Evolutionary conservation across 1,140 invertebrate genomes (phyloP).

Genomic region (Drosophila watanabei): DNA sequence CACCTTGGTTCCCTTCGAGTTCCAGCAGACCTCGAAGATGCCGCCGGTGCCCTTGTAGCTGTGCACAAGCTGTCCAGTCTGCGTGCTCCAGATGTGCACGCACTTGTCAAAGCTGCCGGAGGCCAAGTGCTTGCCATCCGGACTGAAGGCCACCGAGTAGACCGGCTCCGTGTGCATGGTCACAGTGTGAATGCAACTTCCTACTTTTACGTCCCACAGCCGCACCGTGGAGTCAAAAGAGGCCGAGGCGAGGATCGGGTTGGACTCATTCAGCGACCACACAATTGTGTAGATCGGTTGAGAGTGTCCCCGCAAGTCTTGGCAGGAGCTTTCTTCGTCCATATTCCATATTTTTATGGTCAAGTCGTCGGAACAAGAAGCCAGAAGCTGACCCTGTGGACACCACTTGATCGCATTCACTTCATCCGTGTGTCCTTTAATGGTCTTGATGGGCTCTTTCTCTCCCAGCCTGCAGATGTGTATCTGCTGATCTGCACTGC

Average conservation of each 20-base stretch:
- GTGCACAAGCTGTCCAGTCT: slow-evolving; percentile 97
- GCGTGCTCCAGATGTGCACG: slow-evolving; percentile 99
- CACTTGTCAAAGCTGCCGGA: slow-evolving; percentile 99
- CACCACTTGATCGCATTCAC: slow-evolving; percentile 99
- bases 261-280: slow-evolving; percentile 99
- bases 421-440: slow-evolving; percentile 99
- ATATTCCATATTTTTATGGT: slow-evolving; percentile 99
- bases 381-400: slow-evolving; percentile 97
- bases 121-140: slow-evolving; percentile 98
- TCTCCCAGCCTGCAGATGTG: slow-evolving; percentile 97
- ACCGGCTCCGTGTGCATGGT: slow-evolving; percentile 99
- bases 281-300: slow-evolving; percentile 99
- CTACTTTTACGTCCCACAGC: slow-evolving; percentile 98
- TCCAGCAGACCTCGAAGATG: slow-evolving; percentile 99
- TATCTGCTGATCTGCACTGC: slow-evolving; percentile 99
- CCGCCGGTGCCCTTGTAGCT: slow-evolving; percentile 99
- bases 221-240: slow-evolving; percentile 99
- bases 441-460: slow-evolving; percentile 98
- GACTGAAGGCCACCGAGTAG: slow-evolving; percentile 96
- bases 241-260: slow-evolving; percentile 97
- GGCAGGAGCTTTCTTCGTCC: slow-evolving; percentile 98
- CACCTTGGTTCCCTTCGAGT: slow-evolving; percentile 98
- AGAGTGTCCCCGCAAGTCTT: slow-evolving; percentile 98
- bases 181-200: slow-evolving; percentile 97
- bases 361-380: slow-evolving; percentile 99